Evolutionary conservation across 2,888 invertebrate genomes (phyloP).

Genomic region (Sylvicola cinctus): DNA sequence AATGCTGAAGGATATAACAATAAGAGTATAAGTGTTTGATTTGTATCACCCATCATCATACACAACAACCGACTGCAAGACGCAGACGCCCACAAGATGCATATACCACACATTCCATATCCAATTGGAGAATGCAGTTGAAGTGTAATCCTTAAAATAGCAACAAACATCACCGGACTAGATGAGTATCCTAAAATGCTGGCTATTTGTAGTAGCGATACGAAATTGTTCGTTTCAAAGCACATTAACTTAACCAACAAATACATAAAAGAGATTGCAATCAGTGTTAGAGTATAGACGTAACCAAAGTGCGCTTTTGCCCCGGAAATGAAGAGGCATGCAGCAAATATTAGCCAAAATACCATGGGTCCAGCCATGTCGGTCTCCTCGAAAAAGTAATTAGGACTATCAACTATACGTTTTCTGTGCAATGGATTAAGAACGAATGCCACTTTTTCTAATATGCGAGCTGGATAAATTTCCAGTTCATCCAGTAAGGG

Average conservation of each 20-base stretch:
- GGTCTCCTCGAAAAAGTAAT: slow-evolving; percentile 55
- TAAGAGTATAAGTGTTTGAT: not conserved
- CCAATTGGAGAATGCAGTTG: slow-evolving; percentile 55
- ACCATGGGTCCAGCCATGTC: slow-evolving; percentile 85
- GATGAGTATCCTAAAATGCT: slow-evolving; percentile 85
- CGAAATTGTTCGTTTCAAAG: slow-evolving; percentile 38
- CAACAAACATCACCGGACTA: slow-evolving; percentile 76
- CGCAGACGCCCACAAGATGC: slow-evolving; percentile 75
- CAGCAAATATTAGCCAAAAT: slow-evolving; percentile 57
- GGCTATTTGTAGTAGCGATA: slow-evolving; percentile 58
- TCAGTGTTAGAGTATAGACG: slow-evolving; percentile 79
- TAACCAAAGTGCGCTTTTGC: slow-evolving; percentile 80
- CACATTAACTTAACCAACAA: slow-evolving; percentile 61
- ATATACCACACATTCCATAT: slow-evolving; percentile 38
- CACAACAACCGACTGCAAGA: slow-evolving; percentile 85
- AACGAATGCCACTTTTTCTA: slow-evolving; percentile 75
- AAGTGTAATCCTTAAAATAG: slow-evolving; percentile 54
- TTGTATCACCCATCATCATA: slow-evolving; percentile 61
- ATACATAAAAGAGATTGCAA: slow-evolving; percentile 83
- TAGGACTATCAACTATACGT: slow-evolving; percentile 51
- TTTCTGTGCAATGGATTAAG: slow-evolving; percentile 62
- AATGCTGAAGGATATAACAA: slow-evolving; percentile 1
- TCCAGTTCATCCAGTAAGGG: slow-evolving; percentile 80
- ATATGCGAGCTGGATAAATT: slow-evolving; percentile 72
- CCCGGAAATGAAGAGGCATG: slow-evolving; percentile 45